Percentiles rank a stretch among this genome's conserved stretches.
Evolutionary conservation across 2,888 invertebrate genomes (phyloP).

Genomic region (Muschampia plurimacula): DNA sequence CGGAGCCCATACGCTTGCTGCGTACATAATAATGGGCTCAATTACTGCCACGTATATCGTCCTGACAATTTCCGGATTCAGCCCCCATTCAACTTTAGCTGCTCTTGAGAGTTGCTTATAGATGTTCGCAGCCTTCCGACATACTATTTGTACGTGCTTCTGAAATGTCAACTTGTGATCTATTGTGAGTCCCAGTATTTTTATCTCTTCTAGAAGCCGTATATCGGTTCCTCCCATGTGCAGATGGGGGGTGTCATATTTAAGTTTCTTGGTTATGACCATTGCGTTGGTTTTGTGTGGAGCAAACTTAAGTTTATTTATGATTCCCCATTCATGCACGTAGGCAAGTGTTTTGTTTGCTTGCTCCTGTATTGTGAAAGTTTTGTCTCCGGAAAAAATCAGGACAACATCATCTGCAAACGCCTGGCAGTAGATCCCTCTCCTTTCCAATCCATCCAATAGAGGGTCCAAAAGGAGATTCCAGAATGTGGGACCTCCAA

Average conservation of each 20-base stretch:
- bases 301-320: background rate
- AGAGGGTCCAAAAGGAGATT: background rate
- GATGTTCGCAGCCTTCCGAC: background rate
- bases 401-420: slow-evolving; percentile 1
- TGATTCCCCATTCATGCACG: background rate
- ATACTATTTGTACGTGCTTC: background rate
- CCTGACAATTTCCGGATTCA: slow-evolving; percentile 16
- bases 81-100: slow-evolving; percentile 35
- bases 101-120: slow-evolving; percentile 20
- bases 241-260: background rate
- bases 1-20: background rate
- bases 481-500: slow-evolving; percentile 3
- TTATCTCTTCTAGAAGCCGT: background rate
- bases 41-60: slow-evolving; percentile 3
- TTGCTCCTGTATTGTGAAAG: background rate
- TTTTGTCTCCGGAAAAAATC: background rate
- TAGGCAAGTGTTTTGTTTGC: background rate
- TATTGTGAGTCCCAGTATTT: background rate
- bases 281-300: background rate
- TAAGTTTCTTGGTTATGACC: background rate
- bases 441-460: background rate
- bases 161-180: background rate
- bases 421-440: background rate
- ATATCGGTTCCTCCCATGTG: background rate
- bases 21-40: slow-evolving; percentile 1